Evolutionary conservation across 2,797 vertebrate species (phyloP), one percentile per base, ranked within the genome.

Genomic region (Eulemur coronatus): DNA sequence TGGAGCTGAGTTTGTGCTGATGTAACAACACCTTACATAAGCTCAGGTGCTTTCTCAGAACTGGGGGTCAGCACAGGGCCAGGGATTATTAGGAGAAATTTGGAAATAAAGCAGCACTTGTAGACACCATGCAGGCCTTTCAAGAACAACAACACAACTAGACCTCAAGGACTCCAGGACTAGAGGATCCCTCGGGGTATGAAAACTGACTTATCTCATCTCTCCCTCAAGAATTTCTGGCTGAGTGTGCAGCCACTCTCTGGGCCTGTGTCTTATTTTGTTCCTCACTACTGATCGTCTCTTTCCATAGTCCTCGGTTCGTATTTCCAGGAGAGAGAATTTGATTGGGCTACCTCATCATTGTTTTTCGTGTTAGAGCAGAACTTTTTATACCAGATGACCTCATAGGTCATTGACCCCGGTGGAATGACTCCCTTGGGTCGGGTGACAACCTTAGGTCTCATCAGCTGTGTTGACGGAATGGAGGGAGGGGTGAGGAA

Each of bases 351-450:
- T 84, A 72, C 38, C 73, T 97, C 63, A 78, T 94, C 93, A 87
- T 35, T 89, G 82, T 57, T 89, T 96, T 91, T 93, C 93, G 73
- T 91, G 84, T 91, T 50, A 63, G 63, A 91, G 63, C 69, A 80
- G 46, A 95, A 87, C 96, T 92, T 88, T 95, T 95, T 67, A 86
- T 73, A 79, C 81, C 63, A 82, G 67, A 75, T 97, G 96, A 93
- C 79, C 89, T 96, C 73, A 38, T 26, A 95, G 96, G 81, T 91
- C 95, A 86, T 43, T 91, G 95, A 93, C 89, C 95, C 79, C 41
- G 43, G 88, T 91, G 86, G 72, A 94, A 92, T 94, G 89, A 92
- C 61, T 92, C 93, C 78, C 89, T 87, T n/a, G 30, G 93, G 86
- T 88, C 17, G 4, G 38, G 38, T 92, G 91, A 94, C 93, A 91